These are phyloP conservation scores for Limnephilus marmoratus DNA, from an alignment of 2,888 invertebrate genomes.

Conservation along the genomic window DNA sequence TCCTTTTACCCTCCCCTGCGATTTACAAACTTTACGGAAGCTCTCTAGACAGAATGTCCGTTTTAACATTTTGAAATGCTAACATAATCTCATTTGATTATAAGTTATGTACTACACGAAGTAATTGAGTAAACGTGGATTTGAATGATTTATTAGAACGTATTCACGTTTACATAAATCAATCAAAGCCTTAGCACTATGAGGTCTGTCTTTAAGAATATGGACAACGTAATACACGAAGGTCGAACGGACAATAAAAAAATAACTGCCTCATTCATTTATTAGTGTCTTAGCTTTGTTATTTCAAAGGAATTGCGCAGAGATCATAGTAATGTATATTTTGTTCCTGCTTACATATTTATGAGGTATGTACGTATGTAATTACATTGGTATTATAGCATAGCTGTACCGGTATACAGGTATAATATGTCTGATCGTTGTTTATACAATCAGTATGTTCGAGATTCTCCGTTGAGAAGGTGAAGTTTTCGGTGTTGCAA, in stretches of 20 bases:
- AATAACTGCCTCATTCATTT: background rate
- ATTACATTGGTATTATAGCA: background rate
- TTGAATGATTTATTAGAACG: background rate
- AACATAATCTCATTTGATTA: background rate
- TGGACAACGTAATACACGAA: background rate
- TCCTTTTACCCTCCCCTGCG: background rate
- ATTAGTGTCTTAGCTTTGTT: background rate
- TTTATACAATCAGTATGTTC: background rate
- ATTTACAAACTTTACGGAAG: background rate
- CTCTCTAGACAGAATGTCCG: background rate
- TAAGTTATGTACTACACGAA: background rate
- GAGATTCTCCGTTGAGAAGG: slow-evolving; percentile 29
- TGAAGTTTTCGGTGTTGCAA: background rate
- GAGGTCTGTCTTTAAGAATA: background rate
- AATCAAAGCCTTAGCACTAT: background rate
- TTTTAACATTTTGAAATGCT: background rate
- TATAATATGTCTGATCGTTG: background rate
- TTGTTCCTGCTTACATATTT: background rate
- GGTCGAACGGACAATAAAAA: background rate
- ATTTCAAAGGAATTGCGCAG: background rate
- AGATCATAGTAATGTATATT: background rate
- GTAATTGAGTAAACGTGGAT: background rate
- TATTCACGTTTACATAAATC: background rate
- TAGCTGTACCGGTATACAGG: background rate
- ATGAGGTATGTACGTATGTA: background rate